Evolutionary conservation across 2,113 vertebrate species (phyloP), one percentile per base, ranked within the genome.

Genomic region (Globicephala melas): DNA sequence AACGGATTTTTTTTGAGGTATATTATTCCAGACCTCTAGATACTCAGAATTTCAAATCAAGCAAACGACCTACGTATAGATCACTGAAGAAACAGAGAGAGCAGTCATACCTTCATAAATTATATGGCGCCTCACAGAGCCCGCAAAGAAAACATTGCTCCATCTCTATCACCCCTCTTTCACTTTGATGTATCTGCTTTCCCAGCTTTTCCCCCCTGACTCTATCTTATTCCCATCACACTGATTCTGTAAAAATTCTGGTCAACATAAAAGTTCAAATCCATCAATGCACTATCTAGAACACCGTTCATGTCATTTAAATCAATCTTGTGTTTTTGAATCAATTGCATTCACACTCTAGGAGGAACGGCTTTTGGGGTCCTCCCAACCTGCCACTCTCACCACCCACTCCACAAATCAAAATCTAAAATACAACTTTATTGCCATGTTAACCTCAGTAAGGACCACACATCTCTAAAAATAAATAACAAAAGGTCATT

Each of bases 151-250:
- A 67, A 50, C 23, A 65, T 3, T 74, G 18, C 11, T 68, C 36
- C 10, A 41, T 38, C 25, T 36, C 18, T 23, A 8, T 23, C 4
- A 60, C 5, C 31, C 26, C 2, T 50, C n/a, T 41, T 73, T 77
- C 33, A 62, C 20, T 58, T 38, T 17, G 36, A 31, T 55, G 1
- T 7, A 33, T 36, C 13, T 53, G 3, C 8, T 65, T 17, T 53
- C 3, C 17, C 10, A 33, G 6, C 28, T 77, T 68, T 21, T 4
- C 4, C 1, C 3, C 3, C 12, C 3, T 36, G 5, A 33, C 36
- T 65, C 58, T 25, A 38, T 74, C n/a, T 53, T 60, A 79, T 10
- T 77, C 6, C 13, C 33, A 62, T 68, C 3, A 28, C 15, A 62
- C 1, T 90, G 25, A 92, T 36, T n/a, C 15, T 38, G 4, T 58